A percentile compares a stretch with the other conserved stretches of the same genome.
These are phyloP conservation scores for Ochlodes sylvanus DNA, from an alignment of 2,888 invertebrate genomes.

Conservation along the genomic window DNA sequence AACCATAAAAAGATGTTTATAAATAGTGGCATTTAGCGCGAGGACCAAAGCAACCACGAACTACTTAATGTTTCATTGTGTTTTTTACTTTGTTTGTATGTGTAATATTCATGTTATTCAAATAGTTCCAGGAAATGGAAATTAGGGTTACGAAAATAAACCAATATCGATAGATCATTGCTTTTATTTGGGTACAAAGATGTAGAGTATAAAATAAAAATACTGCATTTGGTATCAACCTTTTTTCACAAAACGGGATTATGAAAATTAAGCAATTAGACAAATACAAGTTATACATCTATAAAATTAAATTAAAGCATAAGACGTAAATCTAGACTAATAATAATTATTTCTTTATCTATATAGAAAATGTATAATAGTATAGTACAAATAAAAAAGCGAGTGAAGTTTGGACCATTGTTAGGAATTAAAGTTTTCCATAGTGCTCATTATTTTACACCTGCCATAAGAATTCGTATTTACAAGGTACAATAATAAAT, in stretches of 20 bases:
- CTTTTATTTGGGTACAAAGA: slow-evolving; percentile 83
- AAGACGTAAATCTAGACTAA: slow-evolving; percentile 75
- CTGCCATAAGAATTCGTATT: slow-evolving; percentile 77
- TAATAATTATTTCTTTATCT: slow-evolving; percentile 72
- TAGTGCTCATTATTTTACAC: slow-evolving; percentile 77
- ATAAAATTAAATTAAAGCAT: slow-evolving; percentile 82
- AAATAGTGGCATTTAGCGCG: slow-evolving; percentile 50
- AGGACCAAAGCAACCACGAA: slow-evolving; percentile 20
- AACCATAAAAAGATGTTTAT: slow-evolving; percentile 67
- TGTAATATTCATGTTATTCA: background rate
- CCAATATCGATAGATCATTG: slow-evolving; percentile 66
- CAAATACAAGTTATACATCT: slow-evolving; percentile 80
- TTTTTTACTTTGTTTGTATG: slow-evolving; percentile 17
- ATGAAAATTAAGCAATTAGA: slow-evolving; percentile 82
- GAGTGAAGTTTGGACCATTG: slow-evolving; percentile 84
- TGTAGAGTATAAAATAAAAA: slow-evolving; percentile 84
- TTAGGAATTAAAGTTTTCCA: slow-evolving; percentile 83
- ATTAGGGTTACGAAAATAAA: slow-evolving; percentile 46
- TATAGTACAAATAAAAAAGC: slow-evolving; percentile 84
- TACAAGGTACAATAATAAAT: slow-evolving; percentile 72
- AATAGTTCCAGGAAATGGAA: background rate
- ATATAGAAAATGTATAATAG: slow-evolving; percentile 81
- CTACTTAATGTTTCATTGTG: slow-evolving; percentile 19
- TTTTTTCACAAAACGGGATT: slow-evolving; percentile 78
- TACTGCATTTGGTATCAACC: slow-evolving; percentile 84